Evolutionary conservation across 2,113 vertebrate species (phyloP).

Genomic region (Sinosuthora webbiana): DNA sequence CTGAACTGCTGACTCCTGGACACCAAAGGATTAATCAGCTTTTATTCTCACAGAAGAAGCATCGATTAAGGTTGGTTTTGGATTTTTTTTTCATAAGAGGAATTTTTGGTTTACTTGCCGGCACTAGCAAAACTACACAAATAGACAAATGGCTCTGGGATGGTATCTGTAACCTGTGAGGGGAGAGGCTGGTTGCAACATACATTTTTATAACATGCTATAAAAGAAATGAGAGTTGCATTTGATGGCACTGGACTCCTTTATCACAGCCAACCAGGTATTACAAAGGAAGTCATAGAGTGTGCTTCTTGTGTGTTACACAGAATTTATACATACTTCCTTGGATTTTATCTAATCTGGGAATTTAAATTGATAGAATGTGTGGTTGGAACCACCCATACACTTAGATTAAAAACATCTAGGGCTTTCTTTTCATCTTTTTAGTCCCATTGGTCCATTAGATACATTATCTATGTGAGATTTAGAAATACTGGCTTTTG

Average conservation of each 20-base stretch:
- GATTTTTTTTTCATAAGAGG: neutral
- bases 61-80: neutral
- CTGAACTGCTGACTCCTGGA: neutral
- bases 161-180: neutral
- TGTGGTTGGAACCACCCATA: neutral
- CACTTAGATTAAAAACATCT: neutral
- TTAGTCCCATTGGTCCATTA: neutral
- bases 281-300: neutral
- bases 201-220: neutral
- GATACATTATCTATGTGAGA: neutral
- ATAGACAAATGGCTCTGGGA: neutral
- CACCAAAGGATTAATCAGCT: neutral
- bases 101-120: neutral
- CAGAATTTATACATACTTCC: neutral
- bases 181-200: neutral
- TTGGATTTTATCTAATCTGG: neutral
- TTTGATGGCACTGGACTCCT: neutral
- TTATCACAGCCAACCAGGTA: neutral
- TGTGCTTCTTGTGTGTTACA: neutral
- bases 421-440: neutral
- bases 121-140: neutral
- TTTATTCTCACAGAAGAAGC: neutral
- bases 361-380: neutral
- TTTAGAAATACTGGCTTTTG: neutral
- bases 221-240: neutral